Conservation (phyloP, 2,888 invertebrate genomes). For the Periphyllus acericola region DNA sequence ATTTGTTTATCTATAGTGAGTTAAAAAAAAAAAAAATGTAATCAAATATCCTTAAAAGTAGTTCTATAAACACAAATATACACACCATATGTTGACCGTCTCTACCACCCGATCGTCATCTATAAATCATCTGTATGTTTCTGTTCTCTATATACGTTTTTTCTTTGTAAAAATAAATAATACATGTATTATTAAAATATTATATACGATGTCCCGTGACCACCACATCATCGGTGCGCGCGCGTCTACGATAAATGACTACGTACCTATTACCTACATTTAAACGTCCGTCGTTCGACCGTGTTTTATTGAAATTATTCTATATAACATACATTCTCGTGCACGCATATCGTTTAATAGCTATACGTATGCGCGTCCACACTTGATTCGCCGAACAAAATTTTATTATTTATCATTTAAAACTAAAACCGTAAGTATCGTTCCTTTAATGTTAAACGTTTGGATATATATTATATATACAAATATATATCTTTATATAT, state of each 20-base stretch:
- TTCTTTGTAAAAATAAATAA: neutral
- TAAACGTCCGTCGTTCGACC: neutral
- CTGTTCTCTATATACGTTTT: neutral
- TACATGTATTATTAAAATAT: neutral
- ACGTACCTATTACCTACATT: too few relatives aligned
- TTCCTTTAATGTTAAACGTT: constrained; percentile 22
- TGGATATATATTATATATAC: neutral
- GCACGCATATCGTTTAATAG: too few relatives aligned
- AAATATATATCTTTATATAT: too few relatives aligned
- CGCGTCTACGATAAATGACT: constrained; percentile 22
- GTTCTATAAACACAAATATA: neutral
- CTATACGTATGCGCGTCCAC: neutral
- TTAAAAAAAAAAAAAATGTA: too few relatives aligned
- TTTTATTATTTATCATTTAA: constrained; percentile 2
- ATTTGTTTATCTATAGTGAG: too few relatives aligned
- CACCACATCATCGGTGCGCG: neutral
- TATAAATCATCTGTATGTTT: neutral
- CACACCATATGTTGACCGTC: neutral
- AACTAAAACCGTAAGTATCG: constrained; percentile 18
- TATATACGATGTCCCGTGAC: neutral
- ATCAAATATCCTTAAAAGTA: neutral
- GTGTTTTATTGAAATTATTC: neutral
- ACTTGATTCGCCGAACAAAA: constrained; percentile 32
- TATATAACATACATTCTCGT: neutral
- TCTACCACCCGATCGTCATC: neutral